These are phyloP conservation scores for Salmo trutta DNA, from an alignment of 2,797 vertebrate species.

Conservation along the genomic window DNA sequence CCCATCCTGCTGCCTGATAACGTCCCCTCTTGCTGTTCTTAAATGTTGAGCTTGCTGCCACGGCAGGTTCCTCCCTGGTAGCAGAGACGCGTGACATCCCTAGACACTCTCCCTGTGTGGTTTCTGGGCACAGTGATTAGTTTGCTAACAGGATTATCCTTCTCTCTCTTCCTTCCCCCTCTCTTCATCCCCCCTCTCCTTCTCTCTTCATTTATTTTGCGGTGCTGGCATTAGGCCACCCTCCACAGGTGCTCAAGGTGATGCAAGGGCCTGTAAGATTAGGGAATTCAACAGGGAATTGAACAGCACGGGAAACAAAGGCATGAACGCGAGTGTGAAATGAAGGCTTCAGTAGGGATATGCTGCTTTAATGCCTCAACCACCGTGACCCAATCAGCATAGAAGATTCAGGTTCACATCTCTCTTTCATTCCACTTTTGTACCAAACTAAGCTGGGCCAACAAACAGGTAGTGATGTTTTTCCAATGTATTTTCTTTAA, in stretches of 20 bases:
- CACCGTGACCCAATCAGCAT: too few species aligned
- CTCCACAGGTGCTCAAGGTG: constrained; percentile 5
- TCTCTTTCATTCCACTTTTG: too few species aligned
- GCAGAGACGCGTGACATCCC: constrained; percentile 15
- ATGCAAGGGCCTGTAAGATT: neutral
- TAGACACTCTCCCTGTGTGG: constrained; percentile 24
- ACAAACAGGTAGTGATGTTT: too few species aligned
- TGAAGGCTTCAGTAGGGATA: neutral
- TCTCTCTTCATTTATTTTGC: constrained; percentile 21
- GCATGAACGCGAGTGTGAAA: neutral
- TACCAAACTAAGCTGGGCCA: too few species aligned
- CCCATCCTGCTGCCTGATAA: constrained; percentile 29
- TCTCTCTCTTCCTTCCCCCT: constrained; percentile 26
- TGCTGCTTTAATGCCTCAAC: neutral
- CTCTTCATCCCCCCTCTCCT: neutral
- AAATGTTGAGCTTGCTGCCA: constrained; percentile 34
- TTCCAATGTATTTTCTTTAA: too few species aligned
- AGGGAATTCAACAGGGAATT: constrained; percentile 8
- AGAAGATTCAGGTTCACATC: too few species aligned
- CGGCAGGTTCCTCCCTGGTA: constrained; percentile 38
- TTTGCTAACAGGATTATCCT: constrained; percentile 58
- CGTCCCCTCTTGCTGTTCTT: neutral
- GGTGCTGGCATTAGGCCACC: neutral
- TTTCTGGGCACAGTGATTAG: constrained; percentile 46
- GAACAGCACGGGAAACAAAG: neutral